Conservation (phyloP, 1,140 invertebrate genomes). For the Aricia agestis region DNA sequence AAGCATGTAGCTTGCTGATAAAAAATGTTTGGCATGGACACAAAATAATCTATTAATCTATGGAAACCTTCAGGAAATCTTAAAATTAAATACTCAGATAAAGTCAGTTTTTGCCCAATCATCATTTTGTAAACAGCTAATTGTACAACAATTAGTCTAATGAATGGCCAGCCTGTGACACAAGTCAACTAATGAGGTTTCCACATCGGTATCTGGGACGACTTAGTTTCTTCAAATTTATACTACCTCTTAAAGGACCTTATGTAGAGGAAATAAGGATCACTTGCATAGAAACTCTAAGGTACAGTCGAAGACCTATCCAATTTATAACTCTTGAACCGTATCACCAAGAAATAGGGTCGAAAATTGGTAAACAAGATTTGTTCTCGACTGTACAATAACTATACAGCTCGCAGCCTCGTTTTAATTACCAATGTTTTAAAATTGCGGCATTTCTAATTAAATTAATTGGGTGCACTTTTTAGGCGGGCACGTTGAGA, state of each 20-base stretch:
- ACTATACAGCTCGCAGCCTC: neutral
- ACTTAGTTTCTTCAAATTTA: neutral
- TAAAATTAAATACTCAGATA: slow-evolving; percentile 41
- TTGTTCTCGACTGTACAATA: neutral
- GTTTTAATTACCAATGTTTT: neutral
- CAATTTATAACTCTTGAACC: no score
- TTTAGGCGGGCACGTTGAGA: neutral
- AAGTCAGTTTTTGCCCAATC: slow-evolving; percentile 62
- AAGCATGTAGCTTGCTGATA: no score
- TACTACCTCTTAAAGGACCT: neutral
- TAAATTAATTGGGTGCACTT: slow-evolving; percentile 9
- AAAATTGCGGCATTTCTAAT: neutral
- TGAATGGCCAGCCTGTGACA: slow-evolving; percentile 11
- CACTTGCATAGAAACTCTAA: no score
- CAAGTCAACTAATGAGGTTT: slow-evolving; percentile 5
- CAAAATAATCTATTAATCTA: no score
- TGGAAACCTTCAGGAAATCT: neutral
- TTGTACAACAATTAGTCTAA: slow-evolving; percentile 39
- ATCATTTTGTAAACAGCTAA: slow-evolving; percentile 68
- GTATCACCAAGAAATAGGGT: no score
- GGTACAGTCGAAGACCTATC: no score
- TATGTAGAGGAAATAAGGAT: no score
- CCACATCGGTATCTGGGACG: slow-evolving; percentile 11
- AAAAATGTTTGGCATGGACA: no score
- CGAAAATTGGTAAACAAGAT: no score